Conservation (phyloP, 2,113 vertebrate species). For the Scalopus aquaticus region DNA sequence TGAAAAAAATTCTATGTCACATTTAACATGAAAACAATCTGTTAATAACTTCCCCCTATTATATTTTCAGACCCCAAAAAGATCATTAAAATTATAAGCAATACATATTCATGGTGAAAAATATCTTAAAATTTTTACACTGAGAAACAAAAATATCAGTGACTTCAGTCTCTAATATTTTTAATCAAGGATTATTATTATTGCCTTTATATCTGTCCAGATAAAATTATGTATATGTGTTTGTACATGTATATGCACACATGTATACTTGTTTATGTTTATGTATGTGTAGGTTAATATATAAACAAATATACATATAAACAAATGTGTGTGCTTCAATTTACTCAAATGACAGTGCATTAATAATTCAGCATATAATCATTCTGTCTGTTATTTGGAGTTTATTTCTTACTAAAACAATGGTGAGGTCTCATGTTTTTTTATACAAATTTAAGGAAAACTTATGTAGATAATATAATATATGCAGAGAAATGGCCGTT, state of each 20-base stretch:
- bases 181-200: neutral
- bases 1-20: neutral
- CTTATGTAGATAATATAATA: neutral
- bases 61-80: neutral
- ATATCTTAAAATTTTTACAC: neutral
- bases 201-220: neutral
- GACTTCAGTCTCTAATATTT: neutral
- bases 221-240: neutral
- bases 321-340: neutral
- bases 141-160: neutral
- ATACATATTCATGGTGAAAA: neutral
- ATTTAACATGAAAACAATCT: neutral
- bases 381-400: neutral
- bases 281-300: no score
- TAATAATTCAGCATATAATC: neutral
- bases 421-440: neutral
- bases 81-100: neutral
- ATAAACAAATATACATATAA: neutral
- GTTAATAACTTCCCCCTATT: neutral
- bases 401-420: neutral
- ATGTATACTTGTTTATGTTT: no score
- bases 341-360: neutral
- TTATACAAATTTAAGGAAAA: neutral
- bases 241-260: no score
- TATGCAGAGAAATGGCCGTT: neutral